Conservation (phyloP, 2,113 vertebrate genomes). For the Capra hircus region DNA sequence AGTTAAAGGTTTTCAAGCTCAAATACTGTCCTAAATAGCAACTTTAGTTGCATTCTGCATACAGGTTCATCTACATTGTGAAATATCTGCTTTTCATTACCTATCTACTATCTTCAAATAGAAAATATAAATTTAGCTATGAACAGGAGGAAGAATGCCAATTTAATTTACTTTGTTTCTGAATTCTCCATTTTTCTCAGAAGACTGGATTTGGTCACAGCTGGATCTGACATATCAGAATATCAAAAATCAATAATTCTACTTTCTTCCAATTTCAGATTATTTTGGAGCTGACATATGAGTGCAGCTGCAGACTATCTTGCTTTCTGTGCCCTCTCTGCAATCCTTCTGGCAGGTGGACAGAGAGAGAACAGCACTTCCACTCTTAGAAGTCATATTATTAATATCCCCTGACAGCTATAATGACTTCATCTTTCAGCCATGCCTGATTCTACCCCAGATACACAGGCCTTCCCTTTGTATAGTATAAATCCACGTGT, state of each 20-base stretch:
- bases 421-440: constrained; percentile 31
- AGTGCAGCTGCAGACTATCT: neutral
- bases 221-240: neutral
- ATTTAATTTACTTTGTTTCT: neutral
- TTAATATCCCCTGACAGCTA: constrained; percentile 20
- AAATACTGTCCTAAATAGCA: neutral
- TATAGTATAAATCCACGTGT: neutral
- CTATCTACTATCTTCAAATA: neutral
- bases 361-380: neutral
- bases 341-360: neutral
- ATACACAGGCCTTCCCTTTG: neutral
- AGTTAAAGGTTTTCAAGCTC: neutral
- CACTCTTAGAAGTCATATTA: neutral
- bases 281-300: neutral
- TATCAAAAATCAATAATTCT: constrained; percentile 43
- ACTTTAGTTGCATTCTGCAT: neutral
- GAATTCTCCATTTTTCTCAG: constrained; percentile 32
- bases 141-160: neutral
- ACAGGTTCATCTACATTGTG: neutral
- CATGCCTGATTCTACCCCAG: constrained; percentile 18
- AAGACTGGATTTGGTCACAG: neutral
- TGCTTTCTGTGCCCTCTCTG: neutral
- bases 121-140: neutral
- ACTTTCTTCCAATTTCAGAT: neutral
- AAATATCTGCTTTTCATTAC: neutral